A percentile compares a stretch with the other conserved stretches of the same genome.
These are phyloP conservation scores for Anomalospiza imberbis DNA, from an alignment of 2,797 vertebrate genomes.

Conservation along the genomic window DNA sequence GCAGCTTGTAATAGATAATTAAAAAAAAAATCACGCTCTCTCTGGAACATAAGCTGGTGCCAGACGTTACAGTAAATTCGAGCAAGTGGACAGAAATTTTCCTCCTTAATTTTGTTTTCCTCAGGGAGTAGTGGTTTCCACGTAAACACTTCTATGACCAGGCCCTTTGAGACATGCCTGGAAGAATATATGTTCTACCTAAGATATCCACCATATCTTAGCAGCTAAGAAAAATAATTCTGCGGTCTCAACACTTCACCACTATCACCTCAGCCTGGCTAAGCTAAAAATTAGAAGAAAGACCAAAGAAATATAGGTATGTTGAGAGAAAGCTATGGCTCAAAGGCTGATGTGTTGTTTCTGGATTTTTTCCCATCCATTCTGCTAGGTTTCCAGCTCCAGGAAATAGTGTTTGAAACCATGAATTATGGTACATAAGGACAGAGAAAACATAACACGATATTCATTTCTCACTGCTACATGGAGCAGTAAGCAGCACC, in stretches of 20 bases:
- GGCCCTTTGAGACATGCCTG: constrained; percentile 17
- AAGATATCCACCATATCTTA: constrained; percentile 7
- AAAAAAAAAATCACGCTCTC: background rate
- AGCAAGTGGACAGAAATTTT: constrained; percentile 39
- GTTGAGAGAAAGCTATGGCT: background rate
- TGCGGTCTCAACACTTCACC: background rate
- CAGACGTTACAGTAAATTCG: constrained; percentile 39
- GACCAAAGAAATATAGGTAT: background rate
- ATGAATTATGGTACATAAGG: background rate
- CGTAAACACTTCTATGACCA: constrained; percentile 14
- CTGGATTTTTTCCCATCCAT: background rate
- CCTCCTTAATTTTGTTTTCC: constrained; percentile 37
- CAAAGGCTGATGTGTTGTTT: background rate
- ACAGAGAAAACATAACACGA: background rate
- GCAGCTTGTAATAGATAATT: background rate
- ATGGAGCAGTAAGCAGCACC: background rate
- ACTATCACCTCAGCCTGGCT: constrained; percentile 10
- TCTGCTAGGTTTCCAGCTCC: background rate
- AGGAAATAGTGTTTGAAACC: constrained; percentile 20
- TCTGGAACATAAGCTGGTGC: background rate
- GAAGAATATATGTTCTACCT: constrained; percentile 32
- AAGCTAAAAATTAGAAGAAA: background rate
- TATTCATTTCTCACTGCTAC: background rate
- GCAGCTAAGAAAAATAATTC: constrained; percentile 37
- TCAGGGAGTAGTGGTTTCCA: constrained; percentile 51